Conservation (phyloP, 2,888 invertebrate genomes). For the Clivina fossor region DNA sequence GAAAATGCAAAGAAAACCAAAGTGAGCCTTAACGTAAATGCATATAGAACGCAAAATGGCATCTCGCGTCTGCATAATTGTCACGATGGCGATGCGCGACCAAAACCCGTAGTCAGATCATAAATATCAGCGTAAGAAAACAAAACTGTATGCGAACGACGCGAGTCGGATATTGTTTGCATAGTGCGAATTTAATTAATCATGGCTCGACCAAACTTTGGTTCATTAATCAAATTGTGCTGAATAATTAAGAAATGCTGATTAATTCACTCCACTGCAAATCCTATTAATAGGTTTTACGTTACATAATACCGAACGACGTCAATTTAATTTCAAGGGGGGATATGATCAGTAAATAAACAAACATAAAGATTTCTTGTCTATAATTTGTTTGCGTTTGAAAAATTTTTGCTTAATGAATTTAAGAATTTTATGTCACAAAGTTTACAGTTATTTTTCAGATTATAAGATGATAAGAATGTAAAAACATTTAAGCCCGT, state of each 20-base stretch:
- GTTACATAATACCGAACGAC: neutral
- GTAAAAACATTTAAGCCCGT: too few relatives aligned
- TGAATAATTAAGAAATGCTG: slow-evolving; percentile 31
- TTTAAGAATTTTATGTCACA: too few relatives aligned
- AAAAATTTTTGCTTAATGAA: too few relatives aligned
- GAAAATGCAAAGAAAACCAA: slow-evolving; percentile 15
- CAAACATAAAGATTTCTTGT: neutral
- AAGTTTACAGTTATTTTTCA: too few relatives aligned
- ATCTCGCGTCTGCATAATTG: slow-evolving; percentile 9
- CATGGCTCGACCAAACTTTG: slow-evolving; percentile 29
- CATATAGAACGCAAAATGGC: too few relatives aligned
- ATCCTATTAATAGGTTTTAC: slow-evolving; percentile 14
- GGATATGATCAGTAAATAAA: slow-evolving; percentile 25
- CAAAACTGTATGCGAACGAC: too few relatives aligned
- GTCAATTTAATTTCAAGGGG: slow-evolving; percentile 24
- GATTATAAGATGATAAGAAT: too few relatives aligned
- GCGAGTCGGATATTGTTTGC: slow-evolving; percentile 28
- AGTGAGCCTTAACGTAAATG: too few relatives aligned
- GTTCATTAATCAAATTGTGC: slow-evolving; percentile 23
- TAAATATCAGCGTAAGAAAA: slow-evolving; percentile 25
- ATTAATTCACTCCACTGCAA: slow-evolving; percentile 29
- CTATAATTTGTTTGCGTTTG: neutral
- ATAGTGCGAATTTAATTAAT: slow-evolving; percentile 24
- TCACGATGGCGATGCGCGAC: slow-evolving; percentile 6
- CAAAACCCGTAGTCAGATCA: slow-evolving; percentile 17